Conservation (phyloP, 2,888 invertebrate species). For the Lapara coniferarum region DNA sequence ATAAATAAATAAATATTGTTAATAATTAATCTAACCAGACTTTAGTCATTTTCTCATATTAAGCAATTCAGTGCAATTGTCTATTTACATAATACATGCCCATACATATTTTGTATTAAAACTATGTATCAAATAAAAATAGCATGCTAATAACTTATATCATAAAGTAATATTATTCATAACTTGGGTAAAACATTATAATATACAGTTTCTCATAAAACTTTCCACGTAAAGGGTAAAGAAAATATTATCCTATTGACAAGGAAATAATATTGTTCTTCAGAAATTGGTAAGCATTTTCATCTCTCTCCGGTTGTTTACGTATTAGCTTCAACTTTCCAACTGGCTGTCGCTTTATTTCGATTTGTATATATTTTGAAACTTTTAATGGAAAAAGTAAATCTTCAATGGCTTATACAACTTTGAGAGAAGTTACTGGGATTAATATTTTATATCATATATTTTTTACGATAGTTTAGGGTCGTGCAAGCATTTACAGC, state of each 20-base stretch:
- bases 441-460: no score
- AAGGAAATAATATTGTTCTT: not conserved
- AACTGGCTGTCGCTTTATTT: not conserved
- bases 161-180: not conserved
- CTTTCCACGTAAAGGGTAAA: conserved; percentile 4
- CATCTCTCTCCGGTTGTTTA: not conserved
- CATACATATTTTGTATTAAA: no score
- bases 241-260: not conserved
- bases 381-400: not conserved
- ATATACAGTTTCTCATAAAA: not conserved
- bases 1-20: no score
- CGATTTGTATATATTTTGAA: not conserved
- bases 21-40: no score
- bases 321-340: not conserved
- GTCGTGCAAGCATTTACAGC: no score
- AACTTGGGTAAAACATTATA: not conserved
- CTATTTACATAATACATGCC: no score
- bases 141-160: not conserved
- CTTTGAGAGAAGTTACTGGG: no score
- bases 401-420: not conserved
- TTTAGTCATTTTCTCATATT: no score
- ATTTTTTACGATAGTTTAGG: no score
- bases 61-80: no score
- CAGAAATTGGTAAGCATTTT: not conserved
- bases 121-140: not conserved